A percentile compares a stretch with the other conserved stretches of the same genome.
Evolutionary conservation across 1,140 invertebrate species (phyloP).

Genomic region (Contarinia nasturtii): DNA sequence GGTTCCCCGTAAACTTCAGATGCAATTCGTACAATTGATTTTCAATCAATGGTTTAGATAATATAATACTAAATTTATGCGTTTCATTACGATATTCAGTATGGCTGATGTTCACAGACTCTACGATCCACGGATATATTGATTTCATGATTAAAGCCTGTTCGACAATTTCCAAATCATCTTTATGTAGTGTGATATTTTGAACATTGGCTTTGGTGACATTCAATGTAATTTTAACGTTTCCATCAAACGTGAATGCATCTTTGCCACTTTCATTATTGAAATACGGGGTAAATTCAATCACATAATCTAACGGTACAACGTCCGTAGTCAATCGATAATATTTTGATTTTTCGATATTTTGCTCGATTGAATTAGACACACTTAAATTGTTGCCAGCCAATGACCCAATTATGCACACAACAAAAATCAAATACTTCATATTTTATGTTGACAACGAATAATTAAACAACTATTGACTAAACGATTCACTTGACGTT

Average conservation of each 20-base stretch:
- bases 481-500: no score
- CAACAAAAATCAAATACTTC: no score
- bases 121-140: constrained; percentile 10
- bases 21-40: constrained; percentile 22
- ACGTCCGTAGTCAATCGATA: constrained; percentile 39
- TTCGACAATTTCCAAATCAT: constrained; percentile 29
- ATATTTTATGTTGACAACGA: no score
- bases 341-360: neutral
- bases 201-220: constrained; percentile 13
- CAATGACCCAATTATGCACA: no score
- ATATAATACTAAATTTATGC: constrained; percentile 16
- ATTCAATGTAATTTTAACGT: constrained; percentile 30
- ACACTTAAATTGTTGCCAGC: no score
- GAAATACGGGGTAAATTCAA: constrained; percentile 38
- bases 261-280: constrained; percentile 24
- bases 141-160: constrained; percentile 19
- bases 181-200: constrained; percentile 40
- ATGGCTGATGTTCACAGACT: constrained; percentile 8
- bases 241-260: constrained; percentile 38
- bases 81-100: constrained; percentile 10
- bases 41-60: constrained; percentile 14
- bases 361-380: neutral
- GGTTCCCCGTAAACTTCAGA: constrained; percentile 29
- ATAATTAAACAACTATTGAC: no score
- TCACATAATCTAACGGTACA: constrained; percentile 38